These are phyloP conservation scores for Andinoacara biseriatus DNA, from an alignment of 2,113 vertebrate genomes.

Conservation along the genomic window DNA sequence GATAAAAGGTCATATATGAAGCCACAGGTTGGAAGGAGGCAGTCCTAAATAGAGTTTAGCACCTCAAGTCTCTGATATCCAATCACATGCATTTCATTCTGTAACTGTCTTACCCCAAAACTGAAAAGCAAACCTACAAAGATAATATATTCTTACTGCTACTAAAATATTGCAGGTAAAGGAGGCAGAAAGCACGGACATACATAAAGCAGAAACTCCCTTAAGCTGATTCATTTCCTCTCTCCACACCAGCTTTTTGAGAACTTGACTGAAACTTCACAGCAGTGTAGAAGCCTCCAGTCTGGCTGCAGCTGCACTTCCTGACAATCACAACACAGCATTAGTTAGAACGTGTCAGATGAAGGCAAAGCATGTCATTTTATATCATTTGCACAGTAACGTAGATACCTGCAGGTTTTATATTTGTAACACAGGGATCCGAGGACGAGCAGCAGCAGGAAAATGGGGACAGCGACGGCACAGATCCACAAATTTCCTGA, in stretches of 20 bases:
- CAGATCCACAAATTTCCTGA: accelerated
- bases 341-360: accelerated
- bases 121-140: neutral
- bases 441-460: accelerated
- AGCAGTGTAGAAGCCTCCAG: accelerated
- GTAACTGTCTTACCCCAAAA: neutral
- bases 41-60: accelerated
- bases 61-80: neutral
- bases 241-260: neutral
- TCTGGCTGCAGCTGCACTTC: neutral
- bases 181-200: neutral
- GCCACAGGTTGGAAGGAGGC: neutral
- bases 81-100: neutral
- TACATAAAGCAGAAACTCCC: neutral
- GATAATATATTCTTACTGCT: neutral
- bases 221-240: accelerated
- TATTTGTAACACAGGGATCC: neutral
- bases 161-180: neutral
- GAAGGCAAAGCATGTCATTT: neutral
- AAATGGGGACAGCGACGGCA: neutral
- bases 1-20: neutral
- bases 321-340: accelerated
- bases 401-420: neutral
- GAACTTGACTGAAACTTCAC: neutral
- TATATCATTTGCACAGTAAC: neutral